Percentiles rank a stretch among this genome's conserved stretches.
phyloP scores from a whole-genome alignment of 2,888 invertebrate species.

The Nipponacmea schrenckii region DNA sequence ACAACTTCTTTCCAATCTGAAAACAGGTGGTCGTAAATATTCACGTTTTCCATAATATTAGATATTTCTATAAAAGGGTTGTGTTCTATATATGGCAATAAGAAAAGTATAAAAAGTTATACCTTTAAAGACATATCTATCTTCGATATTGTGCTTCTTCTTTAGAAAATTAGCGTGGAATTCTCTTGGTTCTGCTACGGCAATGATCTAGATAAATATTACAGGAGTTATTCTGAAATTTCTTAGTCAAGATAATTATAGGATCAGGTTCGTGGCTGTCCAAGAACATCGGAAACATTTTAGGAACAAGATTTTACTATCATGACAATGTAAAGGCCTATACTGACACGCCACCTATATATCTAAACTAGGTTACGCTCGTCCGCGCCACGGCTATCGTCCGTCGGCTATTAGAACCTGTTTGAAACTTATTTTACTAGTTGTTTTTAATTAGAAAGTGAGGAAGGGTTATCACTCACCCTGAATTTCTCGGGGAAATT shows the following conservation, averaged over 20 bases:
- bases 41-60: no score
- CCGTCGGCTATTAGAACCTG: no score
- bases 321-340: no score
- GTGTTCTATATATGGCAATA: background rate
- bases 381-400: no score
- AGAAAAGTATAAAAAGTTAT: conserved; percentile 11
- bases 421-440: no score
- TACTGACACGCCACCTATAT: no score
- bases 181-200: conserved; percentile 58
- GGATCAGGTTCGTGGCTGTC: no score
- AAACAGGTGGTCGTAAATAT: conserved; percentile 4
- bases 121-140: conserved; percentile 48
- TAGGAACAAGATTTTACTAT: background rate
- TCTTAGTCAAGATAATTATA: no score
- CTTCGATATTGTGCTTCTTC: conserved; percentile 39
- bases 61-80: background rate
- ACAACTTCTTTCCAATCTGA: conserved; percentile 59
- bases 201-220: conserved; percentile 48
- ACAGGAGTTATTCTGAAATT: background rate
- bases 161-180: conserved; percentile 43
- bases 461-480: conserved; percentile 34
- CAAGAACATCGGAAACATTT: no score
- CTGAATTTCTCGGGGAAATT: conserved; percentile 55
- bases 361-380: no score
- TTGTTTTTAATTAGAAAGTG: no score